These are phyloP conservation scores for Candidula unifasciata DNA, from an alignment of 2,888 invertebrate genomes.

Conservation along the genomic window DNA sequence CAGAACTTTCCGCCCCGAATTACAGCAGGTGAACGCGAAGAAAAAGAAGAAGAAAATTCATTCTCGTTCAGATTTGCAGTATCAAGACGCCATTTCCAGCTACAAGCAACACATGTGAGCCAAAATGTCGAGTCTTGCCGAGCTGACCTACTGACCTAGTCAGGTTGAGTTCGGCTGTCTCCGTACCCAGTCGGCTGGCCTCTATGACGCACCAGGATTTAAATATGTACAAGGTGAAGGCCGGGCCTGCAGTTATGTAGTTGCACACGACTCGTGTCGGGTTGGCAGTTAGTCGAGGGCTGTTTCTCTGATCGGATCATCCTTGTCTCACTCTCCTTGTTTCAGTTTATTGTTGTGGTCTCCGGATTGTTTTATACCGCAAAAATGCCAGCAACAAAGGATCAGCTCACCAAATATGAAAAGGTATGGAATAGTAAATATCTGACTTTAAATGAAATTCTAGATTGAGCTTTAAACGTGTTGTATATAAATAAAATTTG, in stretches of 20 bases:
- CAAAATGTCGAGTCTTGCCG: neutral
- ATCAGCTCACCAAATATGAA: slow-evolving; percentile 40
- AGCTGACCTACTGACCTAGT: neutral
- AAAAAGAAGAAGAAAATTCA: too few relatives aligned
- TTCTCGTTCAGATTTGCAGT: too few relatives aligned
- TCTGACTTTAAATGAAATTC: too few relatives aligned
- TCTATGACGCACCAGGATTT: slow-evolving; percentile 4
- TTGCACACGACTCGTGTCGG: slow-evolving; percentile 20
- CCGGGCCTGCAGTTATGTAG: neutral
- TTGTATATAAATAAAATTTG: too few relatives aligned
- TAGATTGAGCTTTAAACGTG: too few relatives aligned
- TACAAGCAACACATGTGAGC: slow-evolving; percentile 9
- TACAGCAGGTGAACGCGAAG: too few relatives aligned
- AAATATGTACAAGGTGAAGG: slow-evolving; percentile 20
- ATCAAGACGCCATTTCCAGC: neutral
- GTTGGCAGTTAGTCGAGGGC: neutral
- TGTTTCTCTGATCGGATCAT: neutral
- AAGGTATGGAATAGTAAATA: slow-evolving; percentile 9
- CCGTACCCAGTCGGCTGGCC: slow-evolving; percentile 13
- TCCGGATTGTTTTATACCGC: slow-evolving; percentile 58
- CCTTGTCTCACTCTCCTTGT: neutral
- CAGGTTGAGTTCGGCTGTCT: neutral
- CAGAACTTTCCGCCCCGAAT: too few relatives aligned
- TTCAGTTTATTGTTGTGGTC: slow-evolving; percentile 60
- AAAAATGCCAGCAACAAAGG: slow-evolving; percentile 35